phyloP scores from a whole-genome alignment of 2,113 vertebrate genomes.

The Sinocyclocheilus anshuiensis region DNA sequence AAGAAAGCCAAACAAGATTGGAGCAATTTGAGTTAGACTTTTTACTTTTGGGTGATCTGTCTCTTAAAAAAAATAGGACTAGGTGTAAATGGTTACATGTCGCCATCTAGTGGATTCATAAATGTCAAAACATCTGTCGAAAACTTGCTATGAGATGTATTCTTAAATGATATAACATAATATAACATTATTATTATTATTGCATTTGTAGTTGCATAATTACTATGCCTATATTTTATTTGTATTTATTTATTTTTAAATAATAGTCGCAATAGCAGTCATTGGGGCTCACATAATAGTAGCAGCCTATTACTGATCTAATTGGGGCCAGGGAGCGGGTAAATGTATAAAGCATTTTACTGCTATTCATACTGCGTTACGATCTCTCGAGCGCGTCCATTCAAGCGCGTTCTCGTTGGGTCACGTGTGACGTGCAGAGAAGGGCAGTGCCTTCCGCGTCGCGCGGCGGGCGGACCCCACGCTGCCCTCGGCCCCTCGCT shows the following conservation, averaged over 20 bases:
- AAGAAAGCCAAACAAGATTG: background rate
- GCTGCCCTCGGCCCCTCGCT: background rate
- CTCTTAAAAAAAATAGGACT: background rate
- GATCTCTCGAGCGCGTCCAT: background rate
- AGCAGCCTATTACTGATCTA: background rate
- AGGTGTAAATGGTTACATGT: background rate
- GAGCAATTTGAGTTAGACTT: background rate
- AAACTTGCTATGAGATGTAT: background rate
- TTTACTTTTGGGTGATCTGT: background rate
- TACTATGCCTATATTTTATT: background rate
- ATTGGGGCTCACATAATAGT: too few species aligned
- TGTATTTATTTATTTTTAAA: background rate
- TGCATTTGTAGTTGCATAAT: background rate
- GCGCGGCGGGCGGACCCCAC: background rate
- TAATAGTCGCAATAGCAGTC: background rate
- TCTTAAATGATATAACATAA: background rate
- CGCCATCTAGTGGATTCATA: conserved; percentile 35
- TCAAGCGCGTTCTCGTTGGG: background rate
- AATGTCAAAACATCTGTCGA: background rate
- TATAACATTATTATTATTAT: too few species aligned
- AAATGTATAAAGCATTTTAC: too few species aligned
- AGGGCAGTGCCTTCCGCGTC: background rate
- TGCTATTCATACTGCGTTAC: background rate
- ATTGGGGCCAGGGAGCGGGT: too few species aligned
- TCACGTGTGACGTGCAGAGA: conserved; percentile 39